phyloP scores from a whole-genome alignment of 1,140 invertebrate species.

The Cotesia glomerata region DNA sequence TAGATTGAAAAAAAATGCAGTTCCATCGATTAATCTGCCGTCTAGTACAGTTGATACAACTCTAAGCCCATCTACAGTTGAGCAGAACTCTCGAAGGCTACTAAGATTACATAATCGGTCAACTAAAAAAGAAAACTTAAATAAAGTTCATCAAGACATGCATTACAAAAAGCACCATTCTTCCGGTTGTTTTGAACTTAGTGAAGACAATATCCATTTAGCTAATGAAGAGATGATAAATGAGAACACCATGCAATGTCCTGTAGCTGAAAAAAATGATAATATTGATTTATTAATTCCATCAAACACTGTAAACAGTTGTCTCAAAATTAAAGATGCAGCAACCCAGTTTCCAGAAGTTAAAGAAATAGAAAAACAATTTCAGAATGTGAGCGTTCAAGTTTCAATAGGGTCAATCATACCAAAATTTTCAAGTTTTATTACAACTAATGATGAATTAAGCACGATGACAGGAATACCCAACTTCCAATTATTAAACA shows the following conservation, averaged over 20 bases:
- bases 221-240: too few species aligned
- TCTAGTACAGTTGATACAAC: too few species aligned
- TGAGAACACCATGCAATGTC: too few species aligned
- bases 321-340: neutral
- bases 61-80: neutral
- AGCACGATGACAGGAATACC: constrained; percentile 25
- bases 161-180: too few species aligned
- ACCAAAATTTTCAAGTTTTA: constrained; percentile 12
- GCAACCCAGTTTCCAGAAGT: neutral
- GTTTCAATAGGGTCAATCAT: constrained; percentile 4
- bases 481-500: constrained; percentile 18
- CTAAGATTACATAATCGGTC: neutral
- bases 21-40: neutral
- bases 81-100: neutral
- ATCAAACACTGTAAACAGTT: too few species aligned
- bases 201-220: too few species aligned
- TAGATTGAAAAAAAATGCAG: neutral
- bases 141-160: too few species aligned
- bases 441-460: constrained; percentile 15
- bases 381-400: constrained; percentile 15
- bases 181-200: too few species aligned
- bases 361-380: neutral
- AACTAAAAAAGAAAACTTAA: too few species aligned
- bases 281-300: too few species aligned
- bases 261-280: too few species aligned